Evolutionary conservation across 2,113 vertebrate species (phyloP), one percentile per base, ranked within the genome.

Genomic region (Gymnobelideus leadbeateri): DNA sequence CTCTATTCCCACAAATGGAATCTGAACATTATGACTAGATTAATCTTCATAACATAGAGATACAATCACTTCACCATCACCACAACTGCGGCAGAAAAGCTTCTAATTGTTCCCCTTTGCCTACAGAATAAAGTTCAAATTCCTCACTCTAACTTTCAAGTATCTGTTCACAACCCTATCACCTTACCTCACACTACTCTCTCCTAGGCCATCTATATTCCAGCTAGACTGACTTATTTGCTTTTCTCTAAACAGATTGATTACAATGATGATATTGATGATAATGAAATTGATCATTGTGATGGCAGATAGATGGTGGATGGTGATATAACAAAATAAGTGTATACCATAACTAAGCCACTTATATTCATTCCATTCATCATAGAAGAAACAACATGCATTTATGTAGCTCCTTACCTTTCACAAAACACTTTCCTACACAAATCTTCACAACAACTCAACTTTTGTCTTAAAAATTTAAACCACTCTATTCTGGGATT

Each of bases 401-500:
- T n/a, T n/a, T 77, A 77, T 23, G 37, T 43, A 43, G 6, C 37
- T 84, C 19, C n/a, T n/a, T 43, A 84, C 16, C 68, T 84, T 84
- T 84, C 23, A 84, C 68, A 84, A 84, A 84, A 77, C 12, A 77
- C 61, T 77, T n/a, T 19, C 14, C 68, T 51, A 50, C 24, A 43
- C 89, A 90, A 51, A 50, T 50, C 14, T 28, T 28, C 47, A 25
- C 89, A 90, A 50, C 46, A 90, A 49, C 93, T 51, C 21, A 94
- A 90, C 5, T 50, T 91, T 11, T 16, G 51, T 19, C 52, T 90
- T 28, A 91, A 96, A 96, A 89, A 92, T 68, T 54, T 90, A 96
- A 89, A 54, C 93, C 43, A 53, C 53, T 95, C 26, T 89, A 90
- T 54, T 21, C 9, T 89, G 37, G 89, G 12, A 91, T 96, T 97